Base-by-base conservation (phyloP, 1,140 invertebrate species). In the Drosophila arizonae region DNA sequence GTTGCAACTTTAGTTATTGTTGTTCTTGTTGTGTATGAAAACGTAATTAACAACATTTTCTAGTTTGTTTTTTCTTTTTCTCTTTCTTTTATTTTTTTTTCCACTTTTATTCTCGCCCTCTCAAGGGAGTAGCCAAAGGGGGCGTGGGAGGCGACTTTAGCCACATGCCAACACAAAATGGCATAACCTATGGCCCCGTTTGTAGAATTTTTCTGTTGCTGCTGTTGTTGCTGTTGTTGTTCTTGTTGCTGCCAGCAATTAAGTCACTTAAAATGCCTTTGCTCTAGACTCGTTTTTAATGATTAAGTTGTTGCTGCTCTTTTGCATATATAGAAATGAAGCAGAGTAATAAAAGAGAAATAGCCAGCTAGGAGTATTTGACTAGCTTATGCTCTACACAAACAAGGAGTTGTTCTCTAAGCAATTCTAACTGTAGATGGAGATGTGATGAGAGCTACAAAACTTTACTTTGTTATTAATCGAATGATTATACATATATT, bases 41-140 rank as follows among this genome's bases (percentile, higher is more conserved):
- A 79, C 62, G 82, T 87, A 87, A 87, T 87, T 87, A 87, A 88
- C 82, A 87, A 84, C 79, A 88, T 87, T 88, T 86, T 81, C 46
- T 82, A 67, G 66, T 58, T 68, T 50, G 63, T 76, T 71, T 76
- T 60, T 80, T 68, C 13, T 57, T 68, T 56, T 41, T 68, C 13
- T 57, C 62, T 56, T 41, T 55, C 55, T 70, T 69, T 51, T 46
- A 26, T 67, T 61, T 72, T 62, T n/a, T n/a, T 68, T 13, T 39
- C 54, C 54, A 39, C 33, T 60, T 6, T 33, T 33, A 51, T 72
- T 74, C 72, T 61, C 77, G 48, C 48, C 24, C 60, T 56, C 56
- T n/a, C 36, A 21, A 51, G 69, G 41, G 65, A 10, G 10, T 6
- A 8, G 15, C 5, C 41, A 6, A 58, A n/a, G 33, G 36, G 41